A percentile compares a stretch with the other conserved stretches of the same genome.
Evolutionary conservation across 2,888 invertebrate genomes (phyloP).

Genomic region (Peribatodes rhomboidaria): DNA sequence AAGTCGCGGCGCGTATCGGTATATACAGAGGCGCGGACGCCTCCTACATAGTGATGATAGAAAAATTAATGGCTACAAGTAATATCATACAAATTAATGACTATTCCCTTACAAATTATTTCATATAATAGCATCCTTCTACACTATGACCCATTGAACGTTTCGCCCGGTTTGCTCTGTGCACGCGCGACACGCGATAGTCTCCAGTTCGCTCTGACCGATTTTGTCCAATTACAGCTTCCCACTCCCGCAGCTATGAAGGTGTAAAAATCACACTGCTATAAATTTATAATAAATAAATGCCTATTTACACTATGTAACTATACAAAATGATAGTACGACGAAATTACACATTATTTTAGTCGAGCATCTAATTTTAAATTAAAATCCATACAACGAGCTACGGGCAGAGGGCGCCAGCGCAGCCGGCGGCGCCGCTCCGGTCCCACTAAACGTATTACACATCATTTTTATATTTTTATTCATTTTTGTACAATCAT

Average conservation of each 20-base stretch:
- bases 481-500: constrained; percentile 83
- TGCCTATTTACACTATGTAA: constrained; percentile 87
- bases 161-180: constrained; percentile 66
- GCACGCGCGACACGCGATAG: constrained; percentile 74
- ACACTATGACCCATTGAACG: constrained; percentile 81
- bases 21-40: constrained; percentile 69
- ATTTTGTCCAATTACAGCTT: constrained; percentile 73
- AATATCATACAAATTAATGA: constrained; percentile 87
- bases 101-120: constrained; percentile 86
- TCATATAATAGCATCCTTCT: constrained; percentile 85
- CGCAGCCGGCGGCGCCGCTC: constrained; percentile 45
- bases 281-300: constrained; percentile 87
- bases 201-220: constrained; percentile 78
- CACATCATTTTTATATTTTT: constrained; percentile 74
- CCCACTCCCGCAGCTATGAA: constrained; percentile 82
- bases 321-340: constrained; percentile 86
- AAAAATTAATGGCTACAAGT: constrained; percentile 85
- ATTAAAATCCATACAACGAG: constrained; percentile 78
- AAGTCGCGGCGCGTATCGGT: constrained; percentile 65
- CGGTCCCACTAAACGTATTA: constrained; percentile 73
- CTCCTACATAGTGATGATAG: constrained; percentile 78
- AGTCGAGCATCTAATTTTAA: constrained; percentile 83
- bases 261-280: constrained; percentile 84
- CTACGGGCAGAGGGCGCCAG: constrained; percentile 62
- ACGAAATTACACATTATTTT: constrained; percentile 82